A percentile compares a stretch with the other conserved stretches of the same genome.
These are phyloP conservation scores for Dasysyrphus albostriatus DNA, from an alignment of 2,888 invertebrate species.

Conservation along the genomic window DNA sequence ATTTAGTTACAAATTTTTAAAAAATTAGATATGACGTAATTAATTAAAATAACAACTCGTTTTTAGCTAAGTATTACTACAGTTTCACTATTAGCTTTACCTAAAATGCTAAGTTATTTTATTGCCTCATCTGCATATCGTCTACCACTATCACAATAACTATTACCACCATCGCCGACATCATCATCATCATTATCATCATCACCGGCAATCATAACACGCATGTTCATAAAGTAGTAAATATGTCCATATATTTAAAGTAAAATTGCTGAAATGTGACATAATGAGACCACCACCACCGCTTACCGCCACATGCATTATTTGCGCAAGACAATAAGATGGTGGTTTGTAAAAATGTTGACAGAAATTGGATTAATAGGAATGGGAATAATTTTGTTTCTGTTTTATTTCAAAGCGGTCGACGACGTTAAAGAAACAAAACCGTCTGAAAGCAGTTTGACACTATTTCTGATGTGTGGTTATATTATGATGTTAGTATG, in stretches of 20 bases:
- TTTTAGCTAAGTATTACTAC: neutral
- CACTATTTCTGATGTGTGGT: neutral
- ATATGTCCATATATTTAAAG: neutral
- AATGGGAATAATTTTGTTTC: neutral
- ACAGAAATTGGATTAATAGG: slow-evolving; percentile 11
- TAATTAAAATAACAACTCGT: neutral
- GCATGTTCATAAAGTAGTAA: neutral
- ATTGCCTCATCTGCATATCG: neutral
- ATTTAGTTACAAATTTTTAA: neutral
- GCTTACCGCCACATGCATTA: neutral
- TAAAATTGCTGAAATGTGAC: slow-evolving; percentile 2
- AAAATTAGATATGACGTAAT: neutral
- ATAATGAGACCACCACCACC: slow-evolving; percentile 6
- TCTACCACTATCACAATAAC: neutral
- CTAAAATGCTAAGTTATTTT: neutral
- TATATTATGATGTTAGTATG: neutral
- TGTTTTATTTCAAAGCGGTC: neutral
- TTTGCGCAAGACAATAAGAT: slow-evolving; percentile 3
- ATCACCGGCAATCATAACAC: neutral
- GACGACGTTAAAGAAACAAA: neutral
- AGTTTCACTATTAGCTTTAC: neutral
- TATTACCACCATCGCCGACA: neutral
- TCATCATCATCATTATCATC: neutral
- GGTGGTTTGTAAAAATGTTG: neutral
- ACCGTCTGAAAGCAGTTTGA: neutral